A percentile compares a stretch with the other conserved stretches of the same genome.
Evolutionary conservation across 2,888 invertebrate species (phyloP).

Genomic region (Nudaria mundana): DNA sequence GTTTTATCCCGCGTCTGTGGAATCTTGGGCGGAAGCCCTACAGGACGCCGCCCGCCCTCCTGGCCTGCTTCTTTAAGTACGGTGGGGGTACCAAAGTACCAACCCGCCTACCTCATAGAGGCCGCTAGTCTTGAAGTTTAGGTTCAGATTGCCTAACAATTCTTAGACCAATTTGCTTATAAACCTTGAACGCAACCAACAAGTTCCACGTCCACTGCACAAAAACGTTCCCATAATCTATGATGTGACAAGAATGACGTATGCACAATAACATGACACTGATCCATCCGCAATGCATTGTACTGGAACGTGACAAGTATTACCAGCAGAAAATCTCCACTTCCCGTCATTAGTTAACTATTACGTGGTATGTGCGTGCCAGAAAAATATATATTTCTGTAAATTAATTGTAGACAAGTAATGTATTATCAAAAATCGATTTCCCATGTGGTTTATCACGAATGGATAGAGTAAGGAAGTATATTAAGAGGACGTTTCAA

Average conservation of each 20-base stretch:
- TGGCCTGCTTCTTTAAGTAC: no score
- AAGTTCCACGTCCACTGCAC: background rate
- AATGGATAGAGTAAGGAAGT: no score
- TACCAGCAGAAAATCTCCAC: conserved; percentile 34
- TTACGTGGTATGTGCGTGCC: conserved; percentile 15
- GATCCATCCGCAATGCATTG: conserved; percentile 31
- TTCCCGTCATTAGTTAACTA: conserved; percentile 45
- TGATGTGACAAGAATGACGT: conserved; percentile 6
- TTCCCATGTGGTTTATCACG: no score
- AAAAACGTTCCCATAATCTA: background rate
- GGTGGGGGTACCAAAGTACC: no score
- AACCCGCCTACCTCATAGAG: no score
- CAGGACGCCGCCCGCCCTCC: no score
- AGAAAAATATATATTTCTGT: conserved; percentile 7
- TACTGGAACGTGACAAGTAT: conserved; percentile 23
- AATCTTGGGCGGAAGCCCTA: no score
- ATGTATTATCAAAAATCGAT: background rate
- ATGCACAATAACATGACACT: conserved; percentile 16
- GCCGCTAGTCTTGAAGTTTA: background rate
- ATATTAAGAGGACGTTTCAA: no score
- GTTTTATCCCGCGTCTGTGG: no score
- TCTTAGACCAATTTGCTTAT: background rate
- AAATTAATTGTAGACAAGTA: conserved; percentile 11
- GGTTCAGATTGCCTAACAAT: background rate
- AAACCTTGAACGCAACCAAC: conserved; percentile 1